Conservation (phyloP, 2,113 vertebrate genomes). For the Calidris pugnax region DNA sequence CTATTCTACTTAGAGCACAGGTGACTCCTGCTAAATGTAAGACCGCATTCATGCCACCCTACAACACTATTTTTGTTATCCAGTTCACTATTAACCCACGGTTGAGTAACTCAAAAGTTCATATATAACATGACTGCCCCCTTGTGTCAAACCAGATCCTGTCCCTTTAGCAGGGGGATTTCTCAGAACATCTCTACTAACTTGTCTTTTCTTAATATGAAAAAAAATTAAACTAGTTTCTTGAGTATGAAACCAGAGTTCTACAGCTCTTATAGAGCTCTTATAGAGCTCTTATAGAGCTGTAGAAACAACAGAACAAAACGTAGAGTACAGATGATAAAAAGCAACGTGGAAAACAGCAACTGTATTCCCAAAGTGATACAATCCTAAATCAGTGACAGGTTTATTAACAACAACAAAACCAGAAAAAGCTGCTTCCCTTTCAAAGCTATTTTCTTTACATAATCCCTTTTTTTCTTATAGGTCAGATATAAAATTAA, state of each 20-base stretch:
- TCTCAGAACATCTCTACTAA: not conserved
- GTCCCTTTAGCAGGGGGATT: not conserved
- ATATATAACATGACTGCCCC: slow-evolving; percentile 59
- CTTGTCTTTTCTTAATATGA: not conserved
- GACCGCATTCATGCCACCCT: not conserved
- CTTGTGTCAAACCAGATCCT: slow-evolving; percentile 19
- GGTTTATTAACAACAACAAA: not conserved
- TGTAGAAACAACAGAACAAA: not conserved
- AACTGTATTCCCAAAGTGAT: not conserved
- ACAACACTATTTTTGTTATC: not conserved
- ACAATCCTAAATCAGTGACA: not conserved
- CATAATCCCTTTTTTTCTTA: not conserved
- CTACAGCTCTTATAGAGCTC: not conserved
- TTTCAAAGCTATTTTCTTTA: not conserved
- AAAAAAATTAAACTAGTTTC: not conserved
- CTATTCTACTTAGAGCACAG: not conserved
- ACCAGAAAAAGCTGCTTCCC: not conserved
- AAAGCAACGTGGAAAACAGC: not conserved
- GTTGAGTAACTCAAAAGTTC: not conserved
- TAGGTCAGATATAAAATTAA: not conserved
- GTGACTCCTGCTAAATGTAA: not conserved
- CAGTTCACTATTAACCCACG: not conserved
- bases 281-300: not conserved
- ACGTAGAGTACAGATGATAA: not conserved
- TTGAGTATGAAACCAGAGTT: not conserved